Evolutionary conservation across 64 coral and sea anemone genomes (phyloP).

Genomic region (Dendrophyllia cribrosa): DNA sequence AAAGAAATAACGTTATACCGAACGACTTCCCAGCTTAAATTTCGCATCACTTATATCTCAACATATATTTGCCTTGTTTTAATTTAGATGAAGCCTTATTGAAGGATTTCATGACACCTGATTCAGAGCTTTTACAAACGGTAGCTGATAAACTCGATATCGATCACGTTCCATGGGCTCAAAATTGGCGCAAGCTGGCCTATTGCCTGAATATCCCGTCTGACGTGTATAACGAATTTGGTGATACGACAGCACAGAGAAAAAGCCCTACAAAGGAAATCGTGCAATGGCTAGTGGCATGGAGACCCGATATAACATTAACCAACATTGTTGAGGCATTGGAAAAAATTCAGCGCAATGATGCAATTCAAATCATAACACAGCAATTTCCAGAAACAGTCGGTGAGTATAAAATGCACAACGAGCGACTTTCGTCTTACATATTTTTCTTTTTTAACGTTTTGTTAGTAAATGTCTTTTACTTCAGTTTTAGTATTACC

Average conservation of each 20-base stretch:
- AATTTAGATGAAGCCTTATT: neutral
- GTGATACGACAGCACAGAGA: neutral
- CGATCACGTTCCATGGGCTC: neutral
- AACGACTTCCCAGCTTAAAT: no score
- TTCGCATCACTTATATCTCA: no score
- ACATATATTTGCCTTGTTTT: neutral
- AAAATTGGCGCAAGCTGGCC: neutral
- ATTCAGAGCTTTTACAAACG: neutral
- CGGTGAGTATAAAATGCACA: neutral
- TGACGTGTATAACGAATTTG: neutral
- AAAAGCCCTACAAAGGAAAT: conserved; percentile 16
- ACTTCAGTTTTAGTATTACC: no score
- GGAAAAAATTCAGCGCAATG: neutral
- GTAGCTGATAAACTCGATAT: neutral
- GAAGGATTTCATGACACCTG: neutral
- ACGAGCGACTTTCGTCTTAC: no score
- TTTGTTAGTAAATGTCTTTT: no score
- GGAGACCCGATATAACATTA: neutral
- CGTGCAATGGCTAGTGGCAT: neutral
- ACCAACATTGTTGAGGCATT: neutral
- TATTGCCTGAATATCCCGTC: neutral
- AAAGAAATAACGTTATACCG: no score
- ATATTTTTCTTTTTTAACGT: no score
- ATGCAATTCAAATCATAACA: neutral
- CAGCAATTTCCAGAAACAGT: neutral